These are phyloP conservation scores for Ceratosolen solmsi DNA, from an alignment of 1,140 invertebrate genomes.

Conservation along the genomic window DNA sequence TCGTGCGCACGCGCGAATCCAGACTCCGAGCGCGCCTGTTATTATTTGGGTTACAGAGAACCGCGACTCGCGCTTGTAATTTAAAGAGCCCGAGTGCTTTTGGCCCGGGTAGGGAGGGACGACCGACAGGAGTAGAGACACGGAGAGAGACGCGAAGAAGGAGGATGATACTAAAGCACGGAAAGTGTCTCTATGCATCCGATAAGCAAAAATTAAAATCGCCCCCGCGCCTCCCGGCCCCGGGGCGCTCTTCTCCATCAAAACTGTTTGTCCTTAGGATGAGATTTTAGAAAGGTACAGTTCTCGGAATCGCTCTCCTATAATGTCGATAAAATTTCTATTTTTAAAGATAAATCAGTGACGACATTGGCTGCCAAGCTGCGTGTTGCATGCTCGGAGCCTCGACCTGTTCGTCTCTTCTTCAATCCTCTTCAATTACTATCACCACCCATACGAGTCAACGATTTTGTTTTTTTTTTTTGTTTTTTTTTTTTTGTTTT, in stretches of 20 bases:
- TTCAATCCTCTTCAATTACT: neutral
- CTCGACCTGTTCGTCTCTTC: neutral
- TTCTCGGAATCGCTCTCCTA: neutral
- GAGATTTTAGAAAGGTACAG: slow-evolving; percentile 17
- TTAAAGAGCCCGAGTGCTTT: slow-evolving; percentile 6
- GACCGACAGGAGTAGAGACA: neutral
- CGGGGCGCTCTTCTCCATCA: neutral
- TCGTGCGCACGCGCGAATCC: neutral
- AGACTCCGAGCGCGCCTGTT: neutral
- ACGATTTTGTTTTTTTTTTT: no score
- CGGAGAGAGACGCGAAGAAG: no score
- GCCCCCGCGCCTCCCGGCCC: neutral
- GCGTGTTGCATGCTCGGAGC: neutral
- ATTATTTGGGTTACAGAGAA: slow-evolving; percentile 19
- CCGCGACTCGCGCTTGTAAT: slow-evolving; percentile 12
- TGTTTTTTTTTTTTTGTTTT: no score
- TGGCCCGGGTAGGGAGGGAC: neutral
- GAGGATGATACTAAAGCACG: no score
- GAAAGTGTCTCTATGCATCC: no score
- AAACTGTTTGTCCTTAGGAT: slow-evolving; percentile 17
- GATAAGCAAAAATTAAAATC: slow-evolving; percentile 10
- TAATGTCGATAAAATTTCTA: neutral
- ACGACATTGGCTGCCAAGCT: neutral
- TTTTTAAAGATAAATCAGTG: neutral
- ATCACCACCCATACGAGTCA: no score